Evolutionary conservation across 1,140 invertebrate genomes (phyloP).

Genomic region (Chironomus tepperi): DNA sequence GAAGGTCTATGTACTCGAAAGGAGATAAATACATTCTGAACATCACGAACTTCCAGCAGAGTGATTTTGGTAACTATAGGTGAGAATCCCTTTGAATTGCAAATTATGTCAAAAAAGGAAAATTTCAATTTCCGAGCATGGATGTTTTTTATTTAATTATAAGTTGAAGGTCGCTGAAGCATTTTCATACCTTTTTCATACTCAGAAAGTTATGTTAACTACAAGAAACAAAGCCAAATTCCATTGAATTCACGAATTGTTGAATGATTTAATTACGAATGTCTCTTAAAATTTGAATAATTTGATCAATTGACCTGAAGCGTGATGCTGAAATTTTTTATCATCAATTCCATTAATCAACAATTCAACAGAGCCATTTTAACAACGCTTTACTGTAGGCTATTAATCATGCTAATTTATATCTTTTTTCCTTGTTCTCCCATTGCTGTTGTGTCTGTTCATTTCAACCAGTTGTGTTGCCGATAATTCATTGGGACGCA

Average conservation of each 20-base stretch:
- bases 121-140: no score
- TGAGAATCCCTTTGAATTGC: not conserved
- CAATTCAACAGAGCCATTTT: not conserved
- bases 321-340: not conserved
- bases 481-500: constrained; percentile 42
- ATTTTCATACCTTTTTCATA: no score
- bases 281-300: not conserved
- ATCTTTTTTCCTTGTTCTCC: not conserved
- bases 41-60: constrained; percentile 45
- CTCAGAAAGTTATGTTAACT: no score
- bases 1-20: constrained; percentile 45
- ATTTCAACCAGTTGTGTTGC: constrained; percentile 40
- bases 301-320: not conserved
- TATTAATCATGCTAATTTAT: constrained; percentile 17
- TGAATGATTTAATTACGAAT: constrained; percentile 10
- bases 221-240: no score
- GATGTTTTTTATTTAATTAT: no score
- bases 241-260: not conserved
- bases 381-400: not conserved
- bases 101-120: not conserved
- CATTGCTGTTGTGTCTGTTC: not conserved
- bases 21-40: constrained; percentile 47
- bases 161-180: no score
- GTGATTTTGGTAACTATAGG: constrained; percentile 49
- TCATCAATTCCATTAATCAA: not conserved